Conservation (phyloP, 2,113 vertebrate species). For the Calyptomena viridis region DNA sequence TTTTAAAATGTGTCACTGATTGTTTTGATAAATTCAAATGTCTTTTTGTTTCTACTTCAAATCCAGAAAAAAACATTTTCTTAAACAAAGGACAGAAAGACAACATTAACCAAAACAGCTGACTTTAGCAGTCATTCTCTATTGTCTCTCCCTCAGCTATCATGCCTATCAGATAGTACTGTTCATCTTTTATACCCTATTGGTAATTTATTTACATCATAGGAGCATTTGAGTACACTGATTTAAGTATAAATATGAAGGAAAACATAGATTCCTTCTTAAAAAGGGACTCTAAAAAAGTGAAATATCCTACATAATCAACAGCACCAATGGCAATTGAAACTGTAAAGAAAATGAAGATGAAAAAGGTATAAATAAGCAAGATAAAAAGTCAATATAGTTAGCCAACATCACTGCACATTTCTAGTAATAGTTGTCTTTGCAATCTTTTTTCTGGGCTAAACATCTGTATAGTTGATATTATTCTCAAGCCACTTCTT, state of each 20-base stretch:
- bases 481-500: not conserved
- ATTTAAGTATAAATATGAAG: not conserved
- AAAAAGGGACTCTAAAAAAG: not conserved
- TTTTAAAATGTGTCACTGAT: not conserved
- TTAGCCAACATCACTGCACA: not conserved
- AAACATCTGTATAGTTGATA: not conserved
- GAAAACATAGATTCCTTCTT: not conserved
- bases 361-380: not conserved
- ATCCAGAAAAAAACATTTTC: not conserved
- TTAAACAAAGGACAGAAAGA: not conserved
- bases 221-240: not conserved
- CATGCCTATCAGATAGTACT: not conserved
- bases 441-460: not conserved
- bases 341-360: not conserved
- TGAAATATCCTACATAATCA: not conserved
- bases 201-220: not conserved
- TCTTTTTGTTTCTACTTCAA: not conserved
- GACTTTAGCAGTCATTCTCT: not conserved
- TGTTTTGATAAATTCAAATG: not conserved
- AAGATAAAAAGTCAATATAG: not conserved
- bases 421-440: not conserved
- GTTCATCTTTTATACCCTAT: not conserved
- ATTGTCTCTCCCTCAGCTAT: not conserved
- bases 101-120: not conserved
- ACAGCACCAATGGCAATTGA: not conserved